Evolutionary conservation across 2,888 invertebrate genomes (phyloP), one percentile per base, ranked within the genome.

Genomic region (Euphydryas editha): DNA sequence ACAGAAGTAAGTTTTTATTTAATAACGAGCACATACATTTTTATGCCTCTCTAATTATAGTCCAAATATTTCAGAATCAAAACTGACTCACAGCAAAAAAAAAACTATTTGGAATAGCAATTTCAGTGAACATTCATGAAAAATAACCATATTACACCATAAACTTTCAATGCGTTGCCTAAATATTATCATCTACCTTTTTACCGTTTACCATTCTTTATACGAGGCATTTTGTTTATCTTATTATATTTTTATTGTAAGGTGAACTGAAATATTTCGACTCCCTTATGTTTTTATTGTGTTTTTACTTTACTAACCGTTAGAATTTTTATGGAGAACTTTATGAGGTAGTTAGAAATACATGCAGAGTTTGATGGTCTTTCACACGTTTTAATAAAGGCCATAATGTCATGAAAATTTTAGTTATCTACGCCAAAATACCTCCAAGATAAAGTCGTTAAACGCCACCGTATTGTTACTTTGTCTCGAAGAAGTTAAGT

Each of bases 101-200:
- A 42, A 30, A 62, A 59, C 61, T 62, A 59, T 59, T 44, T 39
- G 17, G 57, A 51, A 54, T 58, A n/a, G 54, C 63, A 63, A 68
- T 71, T 65, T 59, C 20, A n/a, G 54, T 51, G 18, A 56, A 59
- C 79, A 82, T 82, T 85, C 81, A 81, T 81, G 79, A 85, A 84
- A 82, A 82, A 81, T 84, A 84, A 86, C 82, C 83, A 82, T 76
- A 85, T 82, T 80, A 77, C 76, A 72, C 75, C 74, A 82, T 86
- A 85, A 86, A 86, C 75, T 81, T 82, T 80, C 78, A 80, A 83
- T 80, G 80, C 76, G 76, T 76, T 75, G 76, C 76, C 80, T 79
- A 81, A 83, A 83, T 78, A 81, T 74, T 72, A 44, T 62, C 70
- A 20, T 58, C 20, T 46, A 64, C 42, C 54, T 63, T 64, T 73